A percentile compares a stretch with the other conserved stretches of the same genome.
These are phyloP conservation scores for Monopterus albus DNA, from an alignment of 2,113 vertebrate species.

Conservation along the genomic window DNA sequence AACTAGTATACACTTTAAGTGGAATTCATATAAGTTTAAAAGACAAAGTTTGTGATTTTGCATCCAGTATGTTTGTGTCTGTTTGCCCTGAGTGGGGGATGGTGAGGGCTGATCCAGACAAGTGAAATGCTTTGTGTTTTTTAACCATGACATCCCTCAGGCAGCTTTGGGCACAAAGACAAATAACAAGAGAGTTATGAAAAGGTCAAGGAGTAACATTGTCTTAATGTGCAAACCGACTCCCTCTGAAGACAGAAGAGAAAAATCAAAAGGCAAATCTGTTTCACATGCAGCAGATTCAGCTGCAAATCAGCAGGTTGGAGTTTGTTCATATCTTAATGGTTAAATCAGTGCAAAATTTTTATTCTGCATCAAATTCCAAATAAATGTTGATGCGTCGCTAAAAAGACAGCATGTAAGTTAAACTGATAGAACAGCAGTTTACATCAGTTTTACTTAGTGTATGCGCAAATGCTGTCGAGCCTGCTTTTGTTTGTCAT, in stretches of 20 bases:
- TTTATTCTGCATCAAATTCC: too few species aligned
- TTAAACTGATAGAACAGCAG: neutral
- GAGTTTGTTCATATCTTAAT: neutral
- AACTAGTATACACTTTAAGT: too few species aligned
- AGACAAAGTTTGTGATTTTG: neutral
- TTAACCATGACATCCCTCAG: slow-evolving; percentile 47
- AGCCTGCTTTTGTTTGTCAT: too few species aligned
- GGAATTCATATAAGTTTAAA: neutral
- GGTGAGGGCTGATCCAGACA: slow-evolving; percentile 28
- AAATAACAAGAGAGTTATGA: slow-evolving; percentile 48
- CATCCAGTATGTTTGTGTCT: slow-evolving; percentile 1
- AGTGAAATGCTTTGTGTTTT: slow-evolving; percentile 36
- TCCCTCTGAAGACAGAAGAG: slow-evolving; percentile 15
- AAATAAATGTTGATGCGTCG: neutral
- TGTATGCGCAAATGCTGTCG: too few species aligned
- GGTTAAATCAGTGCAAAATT: neutral
- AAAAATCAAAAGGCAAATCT: slow-evolving; percentile 7
- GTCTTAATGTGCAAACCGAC: slow-evolving; percentile 48
- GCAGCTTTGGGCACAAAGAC: slow-evolving; percentile 44
- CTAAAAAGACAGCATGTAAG: neutral
- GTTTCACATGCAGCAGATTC: neutral
- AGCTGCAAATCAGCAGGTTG: neutral
- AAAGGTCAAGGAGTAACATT: slow-evolving; percentile 67
- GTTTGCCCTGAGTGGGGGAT: slow-evolving; percentile 11
- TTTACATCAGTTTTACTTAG: too few species aligned